These are phyloP conservation scores for Orthonyx spaldingii DNA, from an alignment of 2,113 vertebrate genomes.

Conservation along the genomic window DNA sequence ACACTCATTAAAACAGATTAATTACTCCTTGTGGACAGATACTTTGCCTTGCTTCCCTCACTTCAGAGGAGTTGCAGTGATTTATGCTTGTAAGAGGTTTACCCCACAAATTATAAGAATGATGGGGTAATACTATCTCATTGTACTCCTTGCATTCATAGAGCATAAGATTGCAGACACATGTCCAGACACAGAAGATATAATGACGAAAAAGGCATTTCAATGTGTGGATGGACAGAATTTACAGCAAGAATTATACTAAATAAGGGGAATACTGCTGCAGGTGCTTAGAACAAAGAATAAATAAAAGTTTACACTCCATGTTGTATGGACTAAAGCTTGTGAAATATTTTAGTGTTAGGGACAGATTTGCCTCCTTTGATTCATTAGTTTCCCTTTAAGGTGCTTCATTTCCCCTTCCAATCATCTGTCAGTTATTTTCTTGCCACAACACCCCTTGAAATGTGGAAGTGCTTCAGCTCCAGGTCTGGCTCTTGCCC, in stretches of 20 bases:
- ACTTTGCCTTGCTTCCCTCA: background rate
- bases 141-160: background rate
- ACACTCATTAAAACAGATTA: background rate
- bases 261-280: background rate
- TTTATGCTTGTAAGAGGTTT: background rate
- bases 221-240: background rate
- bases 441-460: conserved; percentile 3
- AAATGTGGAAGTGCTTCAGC: conserved; percentile 45
- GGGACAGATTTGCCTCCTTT: conserved; percentile 18
- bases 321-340: background rate
- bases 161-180: background rate
- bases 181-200: background rate
- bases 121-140: background rate
- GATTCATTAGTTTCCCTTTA: conserved; percentile 46
- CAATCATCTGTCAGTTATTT: background rate
- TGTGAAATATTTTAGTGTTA: background rate
- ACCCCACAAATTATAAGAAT: background rate
- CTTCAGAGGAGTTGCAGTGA: background rate
- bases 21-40: background rate
- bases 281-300: background rate
- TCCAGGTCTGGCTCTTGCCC: conserved; percentile 35
- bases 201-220: background rate
- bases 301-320: background rate
- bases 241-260: background rate
- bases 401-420: conserved; percentile 33